Evolutionary conservation across 2,888 invertebrate genomes (phyloP), one percentile per base, ranked within the genome.

Genomic region (Synanthedon vespiformis): DNA sequence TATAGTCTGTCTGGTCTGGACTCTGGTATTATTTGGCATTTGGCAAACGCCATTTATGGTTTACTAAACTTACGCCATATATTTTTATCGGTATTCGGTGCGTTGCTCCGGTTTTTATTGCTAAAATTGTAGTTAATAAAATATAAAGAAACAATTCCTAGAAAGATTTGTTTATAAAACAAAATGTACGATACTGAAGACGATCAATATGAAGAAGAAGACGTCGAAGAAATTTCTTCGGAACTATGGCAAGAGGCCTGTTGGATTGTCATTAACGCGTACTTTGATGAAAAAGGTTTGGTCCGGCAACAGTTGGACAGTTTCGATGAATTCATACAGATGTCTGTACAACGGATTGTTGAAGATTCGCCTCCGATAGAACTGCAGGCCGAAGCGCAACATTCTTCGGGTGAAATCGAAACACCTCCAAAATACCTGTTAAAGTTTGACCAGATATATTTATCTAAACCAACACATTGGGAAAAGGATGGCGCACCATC

Each of bases 161-260:
- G 10, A 34, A 34, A 34, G 8, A 34, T 10, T 34, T 12, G 6
- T 8, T 44, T 14, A 44, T 44, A 44, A 44, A 34, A 12, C 18
- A 48, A 11, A 48, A 88, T 88, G 88, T 88, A 88, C 58, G 88
- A 88, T 52, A 78, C 79, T n/a, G 88, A 88, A 75, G 88, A 88
- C 58, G 88, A 88, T 58, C 85, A 85, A 56, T 94, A 90, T 77
- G 95, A 95, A 60, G 95, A 96, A 70, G 95, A 95, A 69, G 95
- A 95, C 74, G 92, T 92, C 11, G 98, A 97, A 78, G 99, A 99
- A 86, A 98, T 99, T 68, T 96, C 97, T 40, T 94, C 97, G 5
- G 99, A 99, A 75, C 88, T 99, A 59, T 99, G 99, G 99, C 99
- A 99, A 82, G 99, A 99, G 89, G 99, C 99, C 49, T 99, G 99